Evolutionary conservation across 2,113 vertebrate species (phyloP).

Genomic region (Gopherus flavomarginatus): DNA sequence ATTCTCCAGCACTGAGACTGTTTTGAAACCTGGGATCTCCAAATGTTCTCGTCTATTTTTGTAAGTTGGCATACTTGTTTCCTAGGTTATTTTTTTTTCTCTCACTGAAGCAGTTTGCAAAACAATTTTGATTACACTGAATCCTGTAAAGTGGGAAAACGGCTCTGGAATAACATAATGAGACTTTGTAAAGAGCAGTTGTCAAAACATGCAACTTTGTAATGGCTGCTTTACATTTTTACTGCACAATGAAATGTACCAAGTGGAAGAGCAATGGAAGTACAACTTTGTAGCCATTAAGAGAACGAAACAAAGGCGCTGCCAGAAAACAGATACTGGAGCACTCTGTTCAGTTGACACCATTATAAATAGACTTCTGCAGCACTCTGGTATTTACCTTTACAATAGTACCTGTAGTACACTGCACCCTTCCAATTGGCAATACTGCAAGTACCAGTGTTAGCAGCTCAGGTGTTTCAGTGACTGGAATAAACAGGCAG

Average conservation of each 20-base stretch:
- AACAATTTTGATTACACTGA: slow-evolving; percentile 37
- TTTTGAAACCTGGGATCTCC: slow-evolving; percentile 61
- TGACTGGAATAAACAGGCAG: not conserved
- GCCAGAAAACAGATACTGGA: not conserved
- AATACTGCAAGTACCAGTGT: not conserved
- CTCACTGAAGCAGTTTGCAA: slow-evolving; percentile 45
- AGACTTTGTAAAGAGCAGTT: slow-evolving; percentile 17
- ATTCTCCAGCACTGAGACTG: not conserved
- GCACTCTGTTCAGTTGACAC: not conserved
- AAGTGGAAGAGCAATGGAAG: not conserved
- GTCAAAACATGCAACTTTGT: slow-evolving; percentile 8
- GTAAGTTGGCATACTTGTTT: slow-evolving; percentile 56
- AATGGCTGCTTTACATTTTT: slow-evolving; percentile 20
- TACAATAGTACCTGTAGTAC: not conserved
- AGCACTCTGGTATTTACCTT: not conserved
- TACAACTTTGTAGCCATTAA: not conserved
- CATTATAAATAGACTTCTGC: not conserved
- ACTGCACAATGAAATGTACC: slow-evolving; percentile 19
- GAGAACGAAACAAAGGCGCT: not conserved
- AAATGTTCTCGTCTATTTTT: slow-evolving; percentile 68
- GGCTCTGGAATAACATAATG: slow-evolving; percentile 9
- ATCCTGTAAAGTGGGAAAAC: slow-evolving; percentile 24
- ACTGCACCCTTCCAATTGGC: not conserved
- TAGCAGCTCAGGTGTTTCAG: not conserved
- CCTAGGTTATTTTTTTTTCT: slow-evolving; percentile 58